phyloP scores from a whole-genome alignment of 2,797 vertebrate genomes.

The Aplochiton taeniatus region DNA sequence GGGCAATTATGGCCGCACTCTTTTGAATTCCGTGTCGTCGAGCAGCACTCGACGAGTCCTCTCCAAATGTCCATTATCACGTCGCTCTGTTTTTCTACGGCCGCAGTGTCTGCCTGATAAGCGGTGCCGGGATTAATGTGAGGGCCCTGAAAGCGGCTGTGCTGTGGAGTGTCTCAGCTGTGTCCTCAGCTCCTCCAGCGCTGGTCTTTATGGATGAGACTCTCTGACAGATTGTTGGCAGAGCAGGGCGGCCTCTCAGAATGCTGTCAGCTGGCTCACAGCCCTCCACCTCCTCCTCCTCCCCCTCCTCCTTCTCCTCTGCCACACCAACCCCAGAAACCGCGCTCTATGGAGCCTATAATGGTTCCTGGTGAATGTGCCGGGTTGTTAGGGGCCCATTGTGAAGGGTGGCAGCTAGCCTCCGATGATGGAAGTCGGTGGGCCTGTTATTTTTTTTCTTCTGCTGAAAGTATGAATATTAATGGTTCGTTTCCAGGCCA shows the following conservation, averaged over 20 bases:
- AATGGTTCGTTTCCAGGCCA: slow-evolving; percentile 78
- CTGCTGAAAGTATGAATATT: slow-evolving; percentile 81
- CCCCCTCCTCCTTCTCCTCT: slow-evolving; percentile 26
- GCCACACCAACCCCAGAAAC: slow-evolving; percentile 45
- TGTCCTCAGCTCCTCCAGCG: slow-evolving; percentile 54
- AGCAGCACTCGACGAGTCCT: no score
- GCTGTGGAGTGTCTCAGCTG: slow-evolving; percentile 47
- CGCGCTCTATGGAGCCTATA: slow-evolving; percentile 61
- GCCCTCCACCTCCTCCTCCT: slow-evolving; percentile 46
- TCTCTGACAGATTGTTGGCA: slow-evolving; percentile 69
- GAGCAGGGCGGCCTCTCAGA: slow-evolving; percentile 52
- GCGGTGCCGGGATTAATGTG: slow-evolving; percentile 55
- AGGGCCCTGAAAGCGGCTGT: slow-evolving; percentile 35
- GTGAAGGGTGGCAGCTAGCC: slow-evolving; percentile 65
- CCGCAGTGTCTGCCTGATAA: slow-evolving; percentile 48
- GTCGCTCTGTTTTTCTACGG: background rate
- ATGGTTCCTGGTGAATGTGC: slow-evolving; percentile 68
- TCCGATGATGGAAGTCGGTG: slow-evolving; percentile 75
- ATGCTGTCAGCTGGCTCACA: slow-evolving; percentile 57
- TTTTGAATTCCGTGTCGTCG: no score
- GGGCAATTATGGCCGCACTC: no score
- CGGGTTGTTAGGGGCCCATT: slow-evolving; percentile 52
- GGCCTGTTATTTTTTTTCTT: no score
- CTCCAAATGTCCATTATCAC: no score
- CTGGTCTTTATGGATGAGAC: slow-evolving; percentile 61